Evolutionary conservation across 2,888 invertebrate species (phyloP), one percentile per base, ranked within the genome.

Genomic region (Drepana falcataria): DNA sequence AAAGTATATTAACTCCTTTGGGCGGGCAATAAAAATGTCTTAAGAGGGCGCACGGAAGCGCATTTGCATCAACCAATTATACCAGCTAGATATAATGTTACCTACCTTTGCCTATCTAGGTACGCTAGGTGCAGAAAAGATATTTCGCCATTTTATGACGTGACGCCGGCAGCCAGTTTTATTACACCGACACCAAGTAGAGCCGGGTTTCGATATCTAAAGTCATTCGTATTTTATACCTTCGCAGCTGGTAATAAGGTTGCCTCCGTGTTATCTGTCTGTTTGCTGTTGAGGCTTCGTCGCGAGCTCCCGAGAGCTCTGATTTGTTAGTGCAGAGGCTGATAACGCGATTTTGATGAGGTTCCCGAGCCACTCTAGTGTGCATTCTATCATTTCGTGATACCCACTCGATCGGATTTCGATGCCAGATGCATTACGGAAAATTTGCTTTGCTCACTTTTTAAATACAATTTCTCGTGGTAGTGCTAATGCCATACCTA

Each of bases 301-400:
- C 57, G 58, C 60, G 55, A 55, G 54, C 55, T 55, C 55, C 58
- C 54, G 58, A 51, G 61, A 60, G 63, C 66, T 64, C 61, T 67
- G 71, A 71, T 74, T 73, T 73, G 76, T 70, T 69, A 69, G 74
- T 69, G 71, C 67, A 64, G 64, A 68, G 40, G 60, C 71, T 71
- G 78, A 79, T 83, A 83, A 83, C 81, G 75, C 61, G 78, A 78
- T 75, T 82, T 78, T 83, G 80, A 84, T 76, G 83, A 80, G 76
- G 74, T 73, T 64, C 63, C 64, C 57, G 61, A 61, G 33, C 64
- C 57, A 63, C 68, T 63, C 57, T 54, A 53, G 49, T 51, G 63
- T 57, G 60, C 64, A 60, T 68, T 63, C 64, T 64, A 69, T 69
- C 59, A 67, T 66, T 68, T 68, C 66, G 60, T 60, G 61, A 68